phyloP scores from a whole-genome alignment of 1,140 invertebrate species.

The Hydropsyche tenuis region DNA sequence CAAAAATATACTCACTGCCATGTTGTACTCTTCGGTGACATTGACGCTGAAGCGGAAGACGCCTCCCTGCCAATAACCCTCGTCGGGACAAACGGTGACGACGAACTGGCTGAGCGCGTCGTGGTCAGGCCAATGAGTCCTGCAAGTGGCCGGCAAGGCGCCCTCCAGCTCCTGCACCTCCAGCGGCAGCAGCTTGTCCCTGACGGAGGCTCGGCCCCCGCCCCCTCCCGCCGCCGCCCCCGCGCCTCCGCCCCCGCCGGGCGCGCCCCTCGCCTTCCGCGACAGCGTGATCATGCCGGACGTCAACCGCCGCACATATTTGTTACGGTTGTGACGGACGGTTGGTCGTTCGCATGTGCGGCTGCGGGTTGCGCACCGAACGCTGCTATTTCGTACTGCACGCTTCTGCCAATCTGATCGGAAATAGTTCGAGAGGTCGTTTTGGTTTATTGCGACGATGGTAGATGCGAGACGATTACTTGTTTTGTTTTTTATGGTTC shows the following conservation, averaged over 20 bases:
- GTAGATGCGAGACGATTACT: no score
- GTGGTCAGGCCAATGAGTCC: slow-evolving; percentile 64
- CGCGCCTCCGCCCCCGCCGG: not conserved
- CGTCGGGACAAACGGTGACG: slow-evolving; percentile 81
- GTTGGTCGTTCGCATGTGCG: no score
- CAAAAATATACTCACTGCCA: slow-evolving; percentile 87
- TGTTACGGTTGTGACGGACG: no score
- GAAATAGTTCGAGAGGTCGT: no score
- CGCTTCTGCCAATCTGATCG: no score
- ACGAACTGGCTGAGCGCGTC: slow-evolving; percentile 83
- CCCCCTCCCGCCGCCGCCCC: slow-evolving; percentile 55
- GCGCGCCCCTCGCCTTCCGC: slow-evolving; percentile 7
- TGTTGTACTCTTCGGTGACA: slow-evolving; percentile 95
- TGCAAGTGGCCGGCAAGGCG: slow-evolving; percentile 81
- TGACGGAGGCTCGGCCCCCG: slow-evolving; percentile 72
- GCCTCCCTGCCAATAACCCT: slow-evolving; percentile 89
- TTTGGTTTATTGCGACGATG: no score
- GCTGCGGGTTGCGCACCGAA: no score
- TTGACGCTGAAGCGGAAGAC: slow-evolving; percentile 84
- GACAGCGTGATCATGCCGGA: slow-evolving; percentile 14
- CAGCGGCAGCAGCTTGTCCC: slow-evolving; percentile 85
- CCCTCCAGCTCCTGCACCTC: slow-evolving; percentile 93
- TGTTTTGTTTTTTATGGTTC: no score
- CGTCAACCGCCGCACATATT: not conserved
- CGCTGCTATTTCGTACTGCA: no score